Base-by-base conservation (phyloP, 2,888 invertebrate species). In the Hyposoter dolosus region DNA sequence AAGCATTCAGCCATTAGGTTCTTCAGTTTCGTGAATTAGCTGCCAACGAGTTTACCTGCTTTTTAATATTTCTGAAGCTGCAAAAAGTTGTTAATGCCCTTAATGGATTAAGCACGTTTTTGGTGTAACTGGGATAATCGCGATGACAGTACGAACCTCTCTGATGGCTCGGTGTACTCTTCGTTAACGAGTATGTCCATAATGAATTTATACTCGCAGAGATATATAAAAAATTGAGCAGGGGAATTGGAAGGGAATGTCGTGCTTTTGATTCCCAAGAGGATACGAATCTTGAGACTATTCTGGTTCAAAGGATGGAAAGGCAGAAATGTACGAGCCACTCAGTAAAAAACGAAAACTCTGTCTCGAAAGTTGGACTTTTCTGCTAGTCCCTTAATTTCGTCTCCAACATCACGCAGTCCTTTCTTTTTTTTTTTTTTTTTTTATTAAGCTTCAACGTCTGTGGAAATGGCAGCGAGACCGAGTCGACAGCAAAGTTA, bases 301-400 rank as follows among this genome's bases (percentile, higher is more conserved):
- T 88, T 89, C 74, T 72, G 89, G 87, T 88, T 89, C 85, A 89
- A 90, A 88, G 82, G 84, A 43, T 66, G 17, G 80, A 40, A 65
- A 76, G 75, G 35, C 85, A 69, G 79, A 79, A 74, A 81, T 53
- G 72, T 53, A 74, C 78, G 75, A 82, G 56, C 75, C 81, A 77
- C 82, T 53, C 53, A 47, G 43, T 53, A 40, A 69, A 85, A 88
- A 88, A 88, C 87, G 60, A 79, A 63, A 35, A 43, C 71, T 65
- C 66, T 66, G 28, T 76, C 68, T 77, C 65, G 69, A 50, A 10
- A 17, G 12, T 47, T n/a, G 12, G 50, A 28, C 12, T 53, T 68
- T 53, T 45, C 50, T 65, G 63, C 56, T 17, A 19, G 9, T n/a
- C 28, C 28, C 28, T 28, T 23, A 10, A 53, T 19, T 47, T 47